Evolutionary conservation across 2,113 vertebrate genomes (phyloP).

Genomic region (Platycercus adscitus): DNA sequence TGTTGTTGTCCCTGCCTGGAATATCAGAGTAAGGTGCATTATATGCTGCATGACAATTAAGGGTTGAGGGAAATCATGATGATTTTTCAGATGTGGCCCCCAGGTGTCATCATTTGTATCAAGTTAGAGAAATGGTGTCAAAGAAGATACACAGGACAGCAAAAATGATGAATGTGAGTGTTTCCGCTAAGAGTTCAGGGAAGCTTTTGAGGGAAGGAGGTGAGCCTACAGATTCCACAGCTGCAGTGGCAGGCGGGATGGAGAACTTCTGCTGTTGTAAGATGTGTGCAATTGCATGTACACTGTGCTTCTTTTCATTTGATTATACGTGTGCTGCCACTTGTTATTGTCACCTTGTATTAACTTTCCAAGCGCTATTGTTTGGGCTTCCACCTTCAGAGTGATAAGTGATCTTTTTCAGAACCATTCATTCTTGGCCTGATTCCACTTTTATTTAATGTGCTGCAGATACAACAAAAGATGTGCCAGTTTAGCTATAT

Average conservation of each 20-base stretch:
- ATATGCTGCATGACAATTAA: conserved; percentile 59
- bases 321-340: accelerated
- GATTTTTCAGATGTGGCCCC: conserved; percentile 12
- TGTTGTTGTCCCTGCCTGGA: conserved; percentile 74
- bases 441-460: neutral
- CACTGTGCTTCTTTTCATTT: neutral
- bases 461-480: neutral
- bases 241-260: neutral
- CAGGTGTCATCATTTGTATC: conserved; percentile 53
- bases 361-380: neutral
- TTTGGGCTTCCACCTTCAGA: neutral
- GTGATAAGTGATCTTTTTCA: neutral
- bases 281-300: neutral
- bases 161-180: neutral
- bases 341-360: neutral
- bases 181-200: neutral
- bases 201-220: neutral
- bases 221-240: neutral
- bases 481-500: neutral
- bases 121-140: conserved; percentile 19
- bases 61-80: neutral
- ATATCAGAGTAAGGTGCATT: conserved; percentile 49
- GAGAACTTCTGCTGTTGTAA: neutral
- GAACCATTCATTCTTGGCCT: neutral
- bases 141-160: neutral